Conservation (phyloP, 2,888 invertebrate genomes). For the Heliconius sara region DNA sequence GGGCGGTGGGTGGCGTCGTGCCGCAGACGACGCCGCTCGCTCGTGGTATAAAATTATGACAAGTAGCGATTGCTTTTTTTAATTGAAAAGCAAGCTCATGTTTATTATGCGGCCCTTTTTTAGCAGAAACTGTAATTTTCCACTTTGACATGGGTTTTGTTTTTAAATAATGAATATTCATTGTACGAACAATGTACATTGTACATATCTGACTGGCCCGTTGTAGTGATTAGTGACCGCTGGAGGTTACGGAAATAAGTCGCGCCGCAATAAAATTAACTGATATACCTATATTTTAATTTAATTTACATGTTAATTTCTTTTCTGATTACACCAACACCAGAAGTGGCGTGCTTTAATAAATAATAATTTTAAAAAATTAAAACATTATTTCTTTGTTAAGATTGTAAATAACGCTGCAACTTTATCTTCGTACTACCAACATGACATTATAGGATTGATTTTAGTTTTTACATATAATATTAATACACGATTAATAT, state of each 20-base stretch:
- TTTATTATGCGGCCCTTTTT: conserved; percentile 14
- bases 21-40: conserved; percentile 61
- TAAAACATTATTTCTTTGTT: too few species aligned
- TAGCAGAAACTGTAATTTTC: conserved; percentile 18
- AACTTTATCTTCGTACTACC: background rate
- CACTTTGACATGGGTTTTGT: conserved; percentile 14
- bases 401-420: too few species aligned
- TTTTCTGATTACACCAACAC: too few species aligned
- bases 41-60: conserved; percentile 46
- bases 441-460: background rate
- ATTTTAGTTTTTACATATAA: background rate
- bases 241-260: background rate
- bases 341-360: too few species aligned
- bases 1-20: conserved; percentile 55
- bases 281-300: background rate
- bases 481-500: background rate
- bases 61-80: conserved; percentile 35
- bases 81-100: conserved; percentile 13
- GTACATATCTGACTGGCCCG: background rate
- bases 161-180: conserved; percentile 14
- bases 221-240: background rate
- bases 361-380: too few species aligned
- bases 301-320: too few species aligned
- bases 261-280: background rate
- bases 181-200: background rate